Evolutionary conservation across 2,888 invertebrate genomes (phyloP).

Genomic region (Troides aeacus): DNA sequence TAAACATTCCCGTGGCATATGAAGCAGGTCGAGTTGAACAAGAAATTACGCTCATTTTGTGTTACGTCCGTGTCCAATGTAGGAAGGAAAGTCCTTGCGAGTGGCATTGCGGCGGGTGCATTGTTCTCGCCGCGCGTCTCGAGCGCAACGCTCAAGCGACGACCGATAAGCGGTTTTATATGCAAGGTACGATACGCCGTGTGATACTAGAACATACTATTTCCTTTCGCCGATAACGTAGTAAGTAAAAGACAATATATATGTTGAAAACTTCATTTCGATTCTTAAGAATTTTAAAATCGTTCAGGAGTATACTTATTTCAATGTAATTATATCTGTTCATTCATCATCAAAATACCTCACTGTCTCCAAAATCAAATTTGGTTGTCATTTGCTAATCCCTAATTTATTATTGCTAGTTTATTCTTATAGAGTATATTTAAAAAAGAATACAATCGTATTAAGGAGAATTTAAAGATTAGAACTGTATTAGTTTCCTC

Average conservation of each 20-base stretch:
- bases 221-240: neutral
- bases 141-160: slow-evolving; percentile 33
- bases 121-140: slow-evolving; percentile 54
- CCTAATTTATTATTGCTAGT: too few species aligned
- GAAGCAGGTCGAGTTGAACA: slow-evolving; percentile 25
- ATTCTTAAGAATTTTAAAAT: neutral
- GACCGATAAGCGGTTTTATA: slow-evolving; percentile 36
- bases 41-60: slow-evolving; percentile 33
- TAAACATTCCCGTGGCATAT: slow-evolving; percentile 14
- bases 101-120: slow-evolving; percentile 59
- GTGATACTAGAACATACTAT: neutral
- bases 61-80: slow-evolving; percentile 60
- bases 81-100: slow-evolving; percentile 63
- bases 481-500: too few species aligned
- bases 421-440: too few species aligned
- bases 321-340: too few species aligned
- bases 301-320: too few species aligned
- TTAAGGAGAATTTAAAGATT: too few species aligned
- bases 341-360: too few species aligned
- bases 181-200: slow-evolving; percentile 6
- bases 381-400: too few species aligned
- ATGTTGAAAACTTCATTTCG: neutral
- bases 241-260: neutral
- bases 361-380: too few species aligned
- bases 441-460: too few species aligned